Base-by-base conservation (phyloP, 2,888 invertebrate genomes). In the Muschampia plurimacula region DNA sequence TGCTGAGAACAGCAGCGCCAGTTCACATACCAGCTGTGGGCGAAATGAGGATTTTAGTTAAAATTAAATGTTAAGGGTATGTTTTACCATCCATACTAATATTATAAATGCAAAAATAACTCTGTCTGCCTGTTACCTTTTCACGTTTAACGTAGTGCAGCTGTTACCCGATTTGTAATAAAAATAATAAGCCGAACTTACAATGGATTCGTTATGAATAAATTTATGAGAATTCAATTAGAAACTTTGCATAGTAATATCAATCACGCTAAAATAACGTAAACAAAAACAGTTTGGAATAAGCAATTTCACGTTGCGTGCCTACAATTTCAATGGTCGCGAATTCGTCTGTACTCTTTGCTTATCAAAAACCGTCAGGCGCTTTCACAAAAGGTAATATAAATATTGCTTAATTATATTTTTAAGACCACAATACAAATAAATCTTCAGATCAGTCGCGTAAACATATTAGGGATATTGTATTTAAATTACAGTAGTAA, bases 1-100 rank as follows among this genome's bases (percentile, higher is more conserved):
- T 2, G 97, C 97, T 44, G 97, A 96, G 49, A 97, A 86, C 63
- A 98, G 94, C 78, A 98, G 96, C 0, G 98, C 95, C 66, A 96
- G 92, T 88, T 98, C 98, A 77, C 97, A 97, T 77, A 96, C 92
- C 72, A 98, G 89, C 98, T 98, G 95, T 62, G 72, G 64, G n/a
- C n/a, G n/a, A n/a, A 15, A 49, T 46, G 4, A 46, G 52, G 52
- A 52, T 52, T 52, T 15, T 15, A 8, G 7, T 15, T 52, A 52
- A 15, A 15, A 15, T 52, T n/a, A 2, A 7, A 15, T 2, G 32
- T 32, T 32, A 32, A 32, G 32, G 4, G 32, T 4, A 32, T 2
- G 32, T 32, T 32, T 32, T 4, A 32, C 32, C 4, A 32, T 32
- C 4, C 2, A 32, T 32, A 32, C 2, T 4, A 4, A 2, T 22